Conservation (phyloP, 2,113 vertebrate genomes). For the Epinephelus cyanopodus region DNA sequence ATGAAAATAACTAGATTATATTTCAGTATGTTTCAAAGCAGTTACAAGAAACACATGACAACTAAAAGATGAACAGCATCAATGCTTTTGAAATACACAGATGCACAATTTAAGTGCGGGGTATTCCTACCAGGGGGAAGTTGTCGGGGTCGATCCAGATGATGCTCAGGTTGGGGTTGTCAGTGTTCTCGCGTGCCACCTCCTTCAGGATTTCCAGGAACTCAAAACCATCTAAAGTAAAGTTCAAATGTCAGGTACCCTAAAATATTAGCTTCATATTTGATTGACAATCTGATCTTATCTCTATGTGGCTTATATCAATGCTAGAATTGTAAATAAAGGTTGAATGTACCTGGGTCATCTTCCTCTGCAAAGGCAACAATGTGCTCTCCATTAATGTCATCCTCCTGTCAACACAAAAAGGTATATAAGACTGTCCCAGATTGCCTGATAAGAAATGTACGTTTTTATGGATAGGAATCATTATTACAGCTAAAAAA, state of each 20-base stretch:
- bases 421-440: background rate
- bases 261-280: background rate
- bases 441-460: background rate
- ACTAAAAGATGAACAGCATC: background rate
- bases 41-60: background rate
- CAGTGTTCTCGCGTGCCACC: conserved; percentile 92
- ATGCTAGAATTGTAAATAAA: too few relatives aligned
- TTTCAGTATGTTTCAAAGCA: background rate
- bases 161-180: conserved; percentile 94
- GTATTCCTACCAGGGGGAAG: conserved; percentile 89
- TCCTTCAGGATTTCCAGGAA: conserved; percentile 94
- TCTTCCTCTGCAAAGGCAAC: conserved; percentile 94
- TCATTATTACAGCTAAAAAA: too few relatives aligned
- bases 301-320: background rate
- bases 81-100: background rate
- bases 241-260: conserved; percentile 13
- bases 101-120: background rate
- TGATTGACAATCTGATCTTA: background rate
- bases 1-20: background rate
- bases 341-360: conserved; percentile 86
- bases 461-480: background rate
- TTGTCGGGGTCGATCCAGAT: conserved; percentile 95
- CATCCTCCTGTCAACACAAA: conserved; percentile 87
- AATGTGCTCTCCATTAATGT: conserved; percentile 93
- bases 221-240: conserved; percentile 89